These are phyloP conservation scores for Sebastes aleutianus DNA, from an alignment of 2,797 vertebrate species.

Conservation along the genomic window DNA sequence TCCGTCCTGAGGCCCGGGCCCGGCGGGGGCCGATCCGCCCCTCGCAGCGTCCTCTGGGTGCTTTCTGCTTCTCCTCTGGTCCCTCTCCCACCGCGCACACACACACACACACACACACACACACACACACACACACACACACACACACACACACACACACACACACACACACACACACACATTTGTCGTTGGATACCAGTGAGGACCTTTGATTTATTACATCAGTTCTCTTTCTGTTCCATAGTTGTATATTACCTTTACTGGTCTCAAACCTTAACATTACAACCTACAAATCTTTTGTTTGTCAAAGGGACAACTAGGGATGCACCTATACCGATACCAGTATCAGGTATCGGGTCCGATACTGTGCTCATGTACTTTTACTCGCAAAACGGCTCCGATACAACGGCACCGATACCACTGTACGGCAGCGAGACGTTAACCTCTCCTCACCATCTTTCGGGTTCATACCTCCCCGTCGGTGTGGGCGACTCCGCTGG, in stretches of 20 bases:
- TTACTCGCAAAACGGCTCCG: too few relatives aligned
- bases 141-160: constrained; percentile 12
- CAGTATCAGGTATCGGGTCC: too few relatives aligned
- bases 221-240: neutral
- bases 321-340: too few relatives aligned
- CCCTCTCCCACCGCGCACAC: constrained; percentile 13
- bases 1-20: constrained; percentile 65
- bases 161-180: neutral
- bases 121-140: neutral
- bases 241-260: neutral
- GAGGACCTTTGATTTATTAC: constrained; percentile 56
- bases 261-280: neutral
- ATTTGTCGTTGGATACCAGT: constrained; percentile 28
- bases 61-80: constrained; percentile 61
- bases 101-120: neutral
- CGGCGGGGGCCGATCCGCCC: constrained; percentile 70
- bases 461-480: too few relatives aligned
- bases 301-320: neutral
- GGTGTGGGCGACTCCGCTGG: too few relatives aligned
- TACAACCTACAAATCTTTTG: neutral
- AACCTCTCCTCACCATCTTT: too few relatives aligned
- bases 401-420: too few relatives aligned
- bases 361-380: too few relatives aligned
- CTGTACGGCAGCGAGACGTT: too few relatives aligned
- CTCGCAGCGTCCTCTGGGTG: constrained; percentile 77